Conservation (phyloP, 2,888 invertebrate genomes). For the Latrodectus hesperus region DNA sequence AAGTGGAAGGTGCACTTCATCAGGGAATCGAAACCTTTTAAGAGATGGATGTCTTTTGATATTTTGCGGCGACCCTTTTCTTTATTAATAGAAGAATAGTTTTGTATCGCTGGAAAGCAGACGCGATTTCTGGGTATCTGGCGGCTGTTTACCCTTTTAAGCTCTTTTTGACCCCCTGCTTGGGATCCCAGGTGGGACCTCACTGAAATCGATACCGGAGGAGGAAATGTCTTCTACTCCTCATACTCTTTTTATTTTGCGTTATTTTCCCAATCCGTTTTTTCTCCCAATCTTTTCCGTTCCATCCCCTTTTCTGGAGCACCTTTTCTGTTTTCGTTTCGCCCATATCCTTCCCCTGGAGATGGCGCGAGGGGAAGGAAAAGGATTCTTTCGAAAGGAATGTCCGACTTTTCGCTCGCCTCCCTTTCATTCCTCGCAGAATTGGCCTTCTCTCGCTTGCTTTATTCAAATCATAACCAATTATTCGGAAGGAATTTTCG, state of each 20-base stretch:
- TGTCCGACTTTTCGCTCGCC: conserved; percentile 16
- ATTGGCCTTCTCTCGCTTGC: conserved; percentile 18
- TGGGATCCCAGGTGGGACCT: conserved; percentile 64
- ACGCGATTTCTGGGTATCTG: conserved; percentile 47
- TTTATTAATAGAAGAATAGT: conserved; percentile 69
- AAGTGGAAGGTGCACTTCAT: conserved; percentile 47
- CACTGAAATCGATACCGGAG: conserved; percentile 43
- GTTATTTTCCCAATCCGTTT: conserved; percentile 13
- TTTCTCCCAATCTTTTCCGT: conserved; percentile 23
- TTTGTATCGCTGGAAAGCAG: conserved; percentile 57
- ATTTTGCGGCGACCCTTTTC: conserved; percentile 64
- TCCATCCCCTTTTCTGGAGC: conserved; percentile 22
- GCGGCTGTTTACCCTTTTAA: conserved; percentile 69
- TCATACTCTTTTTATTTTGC: background rate
- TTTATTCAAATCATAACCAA: conserved; percentile 60
- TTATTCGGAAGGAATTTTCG: conserved; percentile 19
- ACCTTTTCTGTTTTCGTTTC: conserved; percentile 30
- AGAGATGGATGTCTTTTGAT: conserved; percentile 66
- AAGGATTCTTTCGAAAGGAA: conserved; percentile 23
- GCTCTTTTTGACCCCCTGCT: conserved; percentile 54
- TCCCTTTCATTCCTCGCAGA: conserved; percentile 28
- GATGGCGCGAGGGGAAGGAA: conserved; percentile 10
- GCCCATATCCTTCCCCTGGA: conserved; percentile 29
- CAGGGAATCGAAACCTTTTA: conserved; percentile 69
- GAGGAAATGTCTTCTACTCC: conserved; percentile 58